A percentile compares a stretch with the other conserved stretches of the same genome.
Conservation (phyloP, 92 coral and sea anemone species). For the Virgularia gustaviana region DNA sequence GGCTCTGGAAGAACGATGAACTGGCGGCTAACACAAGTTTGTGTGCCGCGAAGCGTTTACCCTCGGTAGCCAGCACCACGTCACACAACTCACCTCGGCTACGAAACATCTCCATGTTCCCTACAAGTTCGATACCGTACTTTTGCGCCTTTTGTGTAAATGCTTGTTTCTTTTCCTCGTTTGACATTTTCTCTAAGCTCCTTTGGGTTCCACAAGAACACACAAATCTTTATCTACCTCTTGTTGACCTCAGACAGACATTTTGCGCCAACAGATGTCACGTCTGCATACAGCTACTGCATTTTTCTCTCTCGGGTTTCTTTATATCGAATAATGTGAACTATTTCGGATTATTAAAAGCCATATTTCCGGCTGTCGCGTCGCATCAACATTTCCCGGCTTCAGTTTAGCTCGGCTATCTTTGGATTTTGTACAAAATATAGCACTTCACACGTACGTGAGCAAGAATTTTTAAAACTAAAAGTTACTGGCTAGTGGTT, state of each 20-base stretch:
- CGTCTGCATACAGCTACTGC: background rate
- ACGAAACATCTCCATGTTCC: constrained; percentile 16
- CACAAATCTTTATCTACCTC: background rate
- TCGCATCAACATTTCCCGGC: background rate
- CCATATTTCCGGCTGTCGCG: constrained; percentile 33
- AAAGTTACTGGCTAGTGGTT: constrained; percentile 4
- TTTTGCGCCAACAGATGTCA: background rate
- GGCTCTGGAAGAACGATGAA: constrained; percentile 29
- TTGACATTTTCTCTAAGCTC: background rate
- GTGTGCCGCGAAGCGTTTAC: constrained; percentile 9
- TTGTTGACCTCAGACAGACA: background rate
- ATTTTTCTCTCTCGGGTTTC: constrained; percentile 5
- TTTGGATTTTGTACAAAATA: too few species aligned
- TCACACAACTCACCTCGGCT: constrained; percentile 14
- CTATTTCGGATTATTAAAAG: constrained; percentile 6
- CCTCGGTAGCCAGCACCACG: constrained; percentile 8
- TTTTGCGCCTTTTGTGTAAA: background rate
- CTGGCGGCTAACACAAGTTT: constrained; percentile 27
- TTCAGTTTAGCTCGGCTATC: background rate
- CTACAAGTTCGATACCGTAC: background rate
- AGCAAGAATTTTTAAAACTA: too few species aligned
- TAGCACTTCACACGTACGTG: too few species aligned
- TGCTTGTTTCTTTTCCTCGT: background rate
- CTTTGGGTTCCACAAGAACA: background rate
- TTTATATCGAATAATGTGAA: constrained; percentile 5